These are phyloP conservation scores for Chloropsis cyanopogon DNA, from an alignment of 2,113 vertebrate species.

Conservation along the genomic window DNA sequence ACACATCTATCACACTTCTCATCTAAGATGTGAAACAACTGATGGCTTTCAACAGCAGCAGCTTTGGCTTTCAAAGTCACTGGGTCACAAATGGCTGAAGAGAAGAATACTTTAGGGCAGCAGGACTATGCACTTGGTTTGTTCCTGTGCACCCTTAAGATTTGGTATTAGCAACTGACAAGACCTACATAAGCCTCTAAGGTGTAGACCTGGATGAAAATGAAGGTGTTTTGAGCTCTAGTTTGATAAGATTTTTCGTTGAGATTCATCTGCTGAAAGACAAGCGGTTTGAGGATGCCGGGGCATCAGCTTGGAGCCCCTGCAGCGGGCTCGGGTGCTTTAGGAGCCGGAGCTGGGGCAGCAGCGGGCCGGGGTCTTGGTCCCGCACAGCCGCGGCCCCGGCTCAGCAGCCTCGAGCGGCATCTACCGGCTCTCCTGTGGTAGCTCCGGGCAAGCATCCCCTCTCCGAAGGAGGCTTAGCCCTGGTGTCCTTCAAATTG, in stretches of 20 bases:
- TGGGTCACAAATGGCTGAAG: neutral
- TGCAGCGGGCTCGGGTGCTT: rapidly evolving
- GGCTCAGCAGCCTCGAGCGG: neutral
- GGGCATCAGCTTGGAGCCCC: neutral
- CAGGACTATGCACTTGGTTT: neutral
- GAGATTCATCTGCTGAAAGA: neutral
- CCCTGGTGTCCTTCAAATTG: rapidly evolving
- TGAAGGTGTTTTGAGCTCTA: neutral
- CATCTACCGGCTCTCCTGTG: neutral
- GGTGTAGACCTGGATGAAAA: neutral
- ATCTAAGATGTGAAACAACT: neutral
- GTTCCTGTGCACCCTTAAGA: neutral
- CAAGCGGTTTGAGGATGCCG: neutral
- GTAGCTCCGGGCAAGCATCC: too few relatives aligned
- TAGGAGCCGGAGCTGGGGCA: too few relatives aligned
- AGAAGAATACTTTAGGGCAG: neutral
- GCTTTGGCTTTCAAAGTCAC: neutral
- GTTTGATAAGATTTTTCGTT: neutral
- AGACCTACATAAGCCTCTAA: neutral
- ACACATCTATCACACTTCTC: neutral
- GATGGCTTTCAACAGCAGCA: too few relatives aligned
- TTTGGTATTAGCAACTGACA: neutral
- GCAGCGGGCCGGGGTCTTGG: neutral
- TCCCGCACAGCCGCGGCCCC: rapidly evolving
- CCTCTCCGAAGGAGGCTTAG: rapidly evolving